Evolutionary conservation across 2,797 vertebrate species (phyloP), one percentile per base, ranked within the genome.

Genomic region (Orientallactaga sibirica): DNA sequence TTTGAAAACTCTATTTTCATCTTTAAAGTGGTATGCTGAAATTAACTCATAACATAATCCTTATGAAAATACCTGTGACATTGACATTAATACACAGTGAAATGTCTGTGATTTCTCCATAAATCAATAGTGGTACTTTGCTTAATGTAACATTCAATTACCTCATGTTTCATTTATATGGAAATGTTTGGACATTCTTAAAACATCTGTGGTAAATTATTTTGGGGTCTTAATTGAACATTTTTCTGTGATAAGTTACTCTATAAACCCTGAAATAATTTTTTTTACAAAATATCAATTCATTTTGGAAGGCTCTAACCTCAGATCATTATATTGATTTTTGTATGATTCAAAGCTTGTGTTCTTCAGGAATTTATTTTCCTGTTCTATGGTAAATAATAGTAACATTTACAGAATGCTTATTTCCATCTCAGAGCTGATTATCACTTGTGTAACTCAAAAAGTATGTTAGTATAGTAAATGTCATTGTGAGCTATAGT

Each of bases 91-190:
- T 93, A 96, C 92, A 97, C 91, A 94, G 90, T 93, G 95, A 97
- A 96, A 97, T 64, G 80, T 97, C 93, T 94, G 76, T 96, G 96
- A 96, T 97, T 98, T 97, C 93, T 95, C 97, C 85, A 96, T 96
- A 96, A 98, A 97, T 97, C 97, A 98, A 96, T 95, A 97, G 37
- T 92, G 88, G 94, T 95, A 86, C 95, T 91, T 92, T 96, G 96
- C 96, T 97, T 97, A 97, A 94, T 76, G 85, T 94, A 97, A 93
- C 91, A 92, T 84, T 97, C 92, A 96, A 95, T 97, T 97, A 97
- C 94, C 97, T 97, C 94, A 97, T 97, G 95, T 97, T 98, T 97
- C 97, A 97, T 97, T 97, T 97, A 97, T 97, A 92, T 96, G 88
- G 93, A 95, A 97, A 97, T 97, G 91, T 97, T 97, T 98, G 95